Evolutionary conservation across 2,888 invertebrate genomes (phyloP).

Genomic region (Acanthacorydalis orientalis): DNA sequence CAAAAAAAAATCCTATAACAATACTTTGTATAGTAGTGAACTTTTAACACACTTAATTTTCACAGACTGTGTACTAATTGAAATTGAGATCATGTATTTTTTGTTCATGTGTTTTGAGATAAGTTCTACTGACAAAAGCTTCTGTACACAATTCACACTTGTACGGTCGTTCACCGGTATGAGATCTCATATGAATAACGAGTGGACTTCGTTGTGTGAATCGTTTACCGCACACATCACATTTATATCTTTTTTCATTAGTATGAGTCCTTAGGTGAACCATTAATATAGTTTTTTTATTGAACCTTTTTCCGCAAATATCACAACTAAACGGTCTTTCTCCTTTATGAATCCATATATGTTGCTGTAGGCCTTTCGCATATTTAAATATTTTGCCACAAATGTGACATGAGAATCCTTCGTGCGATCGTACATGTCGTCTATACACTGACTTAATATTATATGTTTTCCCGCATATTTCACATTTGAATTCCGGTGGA

Average conservation of each 20-base stretch:
- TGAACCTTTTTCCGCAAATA: constrained; percentile 23
- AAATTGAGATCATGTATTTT: constrained; percentile 8
- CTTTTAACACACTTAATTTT: not conserved
- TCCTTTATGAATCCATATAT: constrained; percentile 6
- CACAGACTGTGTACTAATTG: not conserved
- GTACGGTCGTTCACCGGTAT: constrained; percentile 13
- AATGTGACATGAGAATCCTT: constrained; percentile 17
- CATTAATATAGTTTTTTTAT: constrained; percentile 35
- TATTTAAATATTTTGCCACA: constrained; percentile 7
- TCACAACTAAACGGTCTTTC: constrained; percentile 6
- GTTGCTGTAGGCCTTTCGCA: constrained; percentile 1
- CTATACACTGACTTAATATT: constrained; percentile 3
- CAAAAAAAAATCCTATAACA: no score
- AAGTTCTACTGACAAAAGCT: constrained; percentile 3
- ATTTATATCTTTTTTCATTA: constrained; percentile 4
- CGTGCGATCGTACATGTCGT: constrained; percentile 24
- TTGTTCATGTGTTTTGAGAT: constrained; percentile 6
- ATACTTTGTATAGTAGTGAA: no score
- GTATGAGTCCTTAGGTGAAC: constrained; percentile 32
- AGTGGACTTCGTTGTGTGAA: constrained; percentile 31
- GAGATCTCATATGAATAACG: constrained; percentile 34
- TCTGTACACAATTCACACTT: constrained; percentile 1
- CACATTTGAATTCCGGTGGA: constrained; percentile 11
- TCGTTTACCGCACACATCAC: constrained; percentile 7
- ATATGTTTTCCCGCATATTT: constrained; percentile 11